These are phyloP conservation scores for Microplitis demolitor DNA, from an alignment of 1,140 invertebrate genomes.

Conservation along the genomic window DNA sequence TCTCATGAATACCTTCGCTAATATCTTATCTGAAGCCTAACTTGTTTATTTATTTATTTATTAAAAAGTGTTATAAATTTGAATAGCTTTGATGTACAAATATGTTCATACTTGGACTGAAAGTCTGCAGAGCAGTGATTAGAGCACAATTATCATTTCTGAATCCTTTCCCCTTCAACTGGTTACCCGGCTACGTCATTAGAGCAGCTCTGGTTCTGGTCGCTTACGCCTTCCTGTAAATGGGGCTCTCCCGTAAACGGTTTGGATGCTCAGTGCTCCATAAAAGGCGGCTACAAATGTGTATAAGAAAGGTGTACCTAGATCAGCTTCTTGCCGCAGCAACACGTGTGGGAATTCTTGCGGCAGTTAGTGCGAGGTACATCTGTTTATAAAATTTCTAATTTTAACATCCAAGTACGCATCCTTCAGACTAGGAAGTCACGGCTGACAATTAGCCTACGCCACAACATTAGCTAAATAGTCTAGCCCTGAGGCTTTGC, in stretches of 20 bases:
- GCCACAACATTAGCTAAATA: no score
- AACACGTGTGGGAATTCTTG: conserved; percentile 55
- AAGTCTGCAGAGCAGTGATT: background rate
- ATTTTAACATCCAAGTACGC: no score
- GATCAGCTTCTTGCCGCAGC: conserved; percentile 46
- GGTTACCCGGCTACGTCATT: conserved; percentile 6
- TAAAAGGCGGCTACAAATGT: conserved; percentile 48
- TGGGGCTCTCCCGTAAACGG: conserved; percentile 47
- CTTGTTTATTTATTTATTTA: no score
- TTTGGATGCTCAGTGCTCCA: conserved; percentile 51
- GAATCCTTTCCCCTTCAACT: background rate
- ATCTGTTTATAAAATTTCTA: no score
- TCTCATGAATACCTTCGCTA: no score
- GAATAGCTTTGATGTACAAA: no score
- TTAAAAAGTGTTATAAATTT: background rate
- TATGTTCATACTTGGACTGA: no score
- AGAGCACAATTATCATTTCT: background rate
- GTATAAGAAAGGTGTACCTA: conserved; percentile 43
- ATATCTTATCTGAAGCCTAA: background rate
- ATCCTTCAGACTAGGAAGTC: no score
- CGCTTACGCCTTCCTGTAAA: conserved; percentile 31
- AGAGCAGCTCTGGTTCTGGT: background rate
- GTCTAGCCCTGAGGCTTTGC: background rate
- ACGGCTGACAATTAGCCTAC: no score
- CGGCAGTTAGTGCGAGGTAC: no score